phyloP scores from a whole-genome alignment of 2,797 vertebrate genomes.

The Loriculus beryllinus region DNA sequence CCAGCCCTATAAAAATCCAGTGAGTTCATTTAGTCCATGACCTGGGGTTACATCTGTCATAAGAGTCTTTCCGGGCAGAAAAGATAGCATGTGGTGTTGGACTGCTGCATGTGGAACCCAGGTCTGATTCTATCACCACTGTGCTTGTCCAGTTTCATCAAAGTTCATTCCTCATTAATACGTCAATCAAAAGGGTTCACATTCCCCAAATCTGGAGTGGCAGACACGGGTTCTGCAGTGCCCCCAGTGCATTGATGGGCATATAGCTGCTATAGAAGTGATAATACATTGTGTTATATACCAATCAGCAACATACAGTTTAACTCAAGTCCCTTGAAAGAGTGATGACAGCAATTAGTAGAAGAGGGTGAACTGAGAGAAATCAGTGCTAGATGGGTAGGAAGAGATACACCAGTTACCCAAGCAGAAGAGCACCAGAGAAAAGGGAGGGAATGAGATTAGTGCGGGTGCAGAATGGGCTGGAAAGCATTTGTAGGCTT shows the following conservation, averaged over 20 bases:
- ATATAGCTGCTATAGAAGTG: not conserved
- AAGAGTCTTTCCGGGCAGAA: not conserved
- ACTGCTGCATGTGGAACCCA: not conserved
- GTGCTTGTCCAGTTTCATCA: not conserved
- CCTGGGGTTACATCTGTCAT: not conserved
- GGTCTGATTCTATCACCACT: not conserved
- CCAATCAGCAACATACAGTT: not conserved
- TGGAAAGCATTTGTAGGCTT: not conserved
- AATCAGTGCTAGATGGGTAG: rapidly evolving
- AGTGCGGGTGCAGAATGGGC: not conserved
- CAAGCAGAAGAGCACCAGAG: not conserved
- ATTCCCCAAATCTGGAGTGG: not conserved
- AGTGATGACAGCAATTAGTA: not conserved
- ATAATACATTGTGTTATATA: not conserved
- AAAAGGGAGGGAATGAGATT: not conserved
- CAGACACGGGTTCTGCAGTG: not conserved
- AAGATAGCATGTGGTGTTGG: not conserved
- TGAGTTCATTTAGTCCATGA: not conserved
- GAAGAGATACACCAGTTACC: not conserved
- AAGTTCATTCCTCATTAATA: not conserved
- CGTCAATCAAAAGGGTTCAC: not conserved
- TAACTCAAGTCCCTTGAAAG: not conserved
- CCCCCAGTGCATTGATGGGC: not conserved
- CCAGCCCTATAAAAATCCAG: not conserved
- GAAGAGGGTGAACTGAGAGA: not conserved